These are phyloP conservation scores for Callionymus lyra DNA, from an alignment of 2,113 vertebrate genomes.

Conservation along the genomic window DNA sequence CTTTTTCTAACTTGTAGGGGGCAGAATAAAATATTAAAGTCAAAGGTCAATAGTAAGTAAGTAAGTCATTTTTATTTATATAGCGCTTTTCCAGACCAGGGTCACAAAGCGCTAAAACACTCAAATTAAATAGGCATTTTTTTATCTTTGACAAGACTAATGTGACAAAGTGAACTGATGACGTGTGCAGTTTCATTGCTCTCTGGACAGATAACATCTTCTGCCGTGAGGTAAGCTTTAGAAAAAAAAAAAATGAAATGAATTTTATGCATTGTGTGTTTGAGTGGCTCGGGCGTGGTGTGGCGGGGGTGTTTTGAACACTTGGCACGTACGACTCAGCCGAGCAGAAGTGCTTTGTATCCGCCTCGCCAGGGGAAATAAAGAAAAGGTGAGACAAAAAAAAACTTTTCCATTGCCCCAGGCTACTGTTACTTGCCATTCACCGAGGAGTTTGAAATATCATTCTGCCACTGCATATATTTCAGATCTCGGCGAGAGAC, in stretches of 20 bases:
- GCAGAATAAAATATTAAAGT: too few relatives aligned
- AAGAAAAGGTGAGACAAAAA: constrained; percentile 64
- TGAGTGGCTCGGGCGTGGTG: constrained; percentile 20
- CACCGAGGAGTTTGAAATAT: constrained; percentile 64
- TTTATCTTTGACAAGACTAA: too few relatives aligned
- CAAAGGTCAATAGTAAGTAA: too few relatives aligned
- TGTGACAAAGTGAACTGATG: too few relatives aligned
- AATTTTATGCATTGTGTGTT: constrained; percentile 27
- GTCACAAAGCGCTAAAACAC: constrained; percentile 29
- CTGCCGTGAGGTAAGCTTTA: constrained; percentile 10
- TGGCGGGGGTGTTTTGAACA: constrained; percentile 41
- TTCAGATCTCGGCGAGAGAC: constrained; percentile 38
- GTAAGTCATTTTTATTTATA: too few relatives aligned
- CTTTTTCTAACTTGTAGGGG: too few relatives aligned
- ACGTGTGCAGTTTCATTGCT: too few relatives aligned
- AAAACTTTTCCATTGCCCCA: constrained; percentile 55
- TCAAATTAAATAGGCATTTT: too few relatives aligned
- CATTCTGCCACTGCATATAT: constrained; percentile 55
- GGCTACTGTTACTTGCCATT: constrained; percentile 61
- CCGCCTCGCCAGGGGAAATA: constrained; percentile 66
- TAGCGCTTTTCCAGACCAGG: too few relatives aligned
- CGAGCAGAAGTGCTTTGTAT: constrained; percentile 59
- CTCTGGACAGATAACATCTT: too few relatives aligned
- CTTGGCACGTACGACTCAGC: constrained; percentile 58
- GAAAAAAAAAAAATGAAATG: constrained; percentile 14